These are phyloP conservation scores for Spisula solida DNA, from an alignment of 2,888 invertebrate species.

Conservation along the genomic window DNA sequence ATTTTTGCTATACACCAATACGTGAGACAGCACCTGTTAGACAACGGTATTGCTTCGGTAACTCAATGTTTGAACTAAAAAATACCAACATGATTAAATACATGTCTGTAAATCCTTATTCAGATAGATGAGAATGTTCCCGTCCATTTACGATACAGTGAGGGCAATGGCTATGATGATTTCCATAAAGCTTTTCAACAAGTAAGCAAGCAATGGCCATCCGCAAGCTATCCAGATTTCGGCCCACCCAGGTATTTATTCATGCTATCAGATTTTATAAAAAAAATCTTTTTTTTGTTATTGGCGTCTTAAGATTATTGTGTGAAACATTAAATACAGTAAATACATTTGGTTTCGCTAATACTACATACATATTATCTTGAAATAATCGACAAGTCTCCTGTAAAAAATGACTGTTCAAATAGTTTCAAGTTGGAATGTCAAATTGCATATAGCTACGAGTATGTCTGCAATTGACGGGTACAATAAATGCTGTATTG, in stretches of 20 bases:
- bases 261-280: too few relatives aligned
- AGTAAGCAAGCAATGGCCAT: slow-evolving; percentile 76
- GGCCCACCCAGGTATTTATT: slow-evolving; percentile 78
- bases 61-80: too few relatives aligned
- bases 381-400: neutral
- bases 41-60: too few relatives aligned
- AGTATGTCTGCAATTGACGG: neutral
- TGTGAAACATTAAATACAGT: too few relatives aligned
- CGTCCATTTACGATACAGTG: slow-evolving; percentile 77
- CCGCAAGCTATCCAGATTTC: slow-evolving; percentile 74
- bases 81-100: too few relatives aligned
- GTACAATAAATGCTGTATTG: neutral
- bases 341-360: too few relatives aligned
- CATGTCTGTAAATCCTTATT: neutral
- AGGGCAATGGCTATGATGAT: slow-evolving; percentile 80
- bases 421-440: neutral
- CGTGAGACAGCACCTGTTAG: too few relatives aligned
- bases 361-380: neutral
- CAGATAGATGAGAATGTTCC: slow-evolving; percentile 79
- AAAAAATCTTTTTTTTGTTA: too few relatives aligned
- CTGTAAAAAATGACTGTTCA: neutral
- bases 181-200: slow-evolving; percentile 79
- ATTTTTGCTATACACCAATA: too few relatives aligned
- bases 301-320: too few relatives aligned
- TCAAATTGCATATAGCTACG: neutral